phyloP scores from a whole-genome alignment of 1,140 invertebrate genomes.

The Tetragnatha versicolor region DNA sequence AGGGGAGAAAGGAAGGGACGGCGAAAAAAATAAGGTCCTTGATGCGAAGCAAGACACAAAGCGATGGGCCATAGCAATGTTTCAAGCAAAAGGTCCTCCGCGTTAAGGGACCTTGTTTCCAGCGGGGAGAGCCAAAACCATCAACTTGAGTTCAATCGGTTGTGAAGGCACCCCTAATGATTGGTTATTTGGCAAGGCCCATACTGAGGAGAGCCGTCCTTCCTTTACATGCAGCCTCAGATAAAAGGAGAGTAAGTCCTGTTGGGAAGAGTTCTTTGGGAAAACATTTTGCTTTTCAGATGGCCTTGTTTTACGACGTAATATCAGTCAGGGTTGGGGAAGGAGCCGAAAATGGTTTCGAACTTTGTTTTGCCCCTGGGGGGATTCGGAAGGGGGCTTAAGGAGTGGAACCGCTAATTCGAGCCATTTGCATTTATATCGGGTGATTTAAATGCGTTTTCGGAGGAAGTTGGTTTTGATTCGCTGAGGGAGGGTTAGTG shows the following conservation, averaged over 20 bases:
- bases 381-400: background rate
- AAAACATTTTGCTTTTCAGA: background rate
- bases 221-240: background rate
- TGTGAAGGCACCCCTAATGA: conserved; percentile 49
- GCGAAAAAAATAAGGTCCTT: background rate
- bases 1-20: background rate
- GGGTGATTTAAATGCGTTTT: conserved; percentile 31
- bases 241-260: background rate
- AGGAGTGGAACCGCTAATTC: conserved; percentile 22
- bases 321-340: conserved; percentile 9
- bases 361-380: conserved; percentile 29
- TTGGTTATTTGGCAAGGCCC: conserved; percentile 47
- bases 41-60: background rate
- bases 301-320: conserved; percentile 39
- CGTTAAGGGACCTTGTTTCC: conserved; percentile 34
- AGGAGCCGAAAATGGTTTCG: background rate
- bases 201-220: too few species aligned
- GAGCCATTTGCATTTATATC: conserved; percentile 54
- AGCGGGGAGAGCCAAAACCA: conserved; percentile 5
- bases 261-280: background rate
- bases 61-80: conserved; percentile 17
- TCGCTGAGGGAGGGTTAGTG: too few species aligned
- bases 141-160: conserved; percentile 52
- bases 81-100: conserved; percentile 20
- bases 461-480: background rate